These are phyloP conservation scores for Peromyscus melanophrys DNA, from an alignment of 2,797 vertebrate species.

Conservation along the genomic window DNA sequence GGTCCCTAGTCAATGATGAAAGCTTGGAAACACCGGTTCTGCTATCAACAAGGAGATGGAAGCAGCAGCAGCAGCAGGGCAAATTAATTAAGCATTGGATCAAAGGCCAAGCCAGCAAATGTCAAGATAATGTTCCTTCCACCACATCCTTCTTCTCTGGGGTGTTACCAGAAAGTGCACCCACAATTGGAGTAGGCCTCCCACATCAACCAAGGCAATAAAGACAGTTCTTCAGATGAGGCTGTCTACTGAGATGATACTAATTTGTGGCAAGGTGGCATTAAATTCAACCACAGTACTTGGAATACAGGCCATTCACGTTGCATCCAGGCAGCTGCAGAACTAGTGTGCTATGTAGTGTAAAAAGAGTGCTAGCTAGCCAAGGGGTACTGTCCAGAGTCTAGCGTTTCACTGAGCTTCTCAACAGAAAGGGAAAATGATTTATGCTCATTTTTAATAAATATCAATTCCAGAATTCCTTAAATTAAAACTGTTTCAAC, in stretches of 20 bases:
- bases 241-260: background rate
- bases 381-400: background rate
- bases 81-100: background rate
- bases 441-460: background rate
- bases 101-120: background rate
- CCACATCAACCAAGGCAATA: background rate
- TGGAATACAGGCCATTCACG: background rate
- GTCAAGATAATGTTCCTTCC: background rate
- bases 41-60: background rate
- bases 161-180: background rate
- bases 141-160: background rate
- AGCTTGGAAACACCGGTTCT: background rate
- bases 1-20: background rate
- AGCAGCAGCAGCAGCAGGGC: background rate
- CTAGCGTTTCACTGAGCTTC: background rate
- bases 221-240: background rate
- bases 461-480: background rate
- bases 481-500: slow-evolving; percentile 45
- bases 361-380: background rate
- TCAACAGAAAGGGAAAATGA: background rate
- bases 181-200: background rate
- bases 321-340: background rate
- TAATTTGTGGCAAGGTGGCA: background rate
- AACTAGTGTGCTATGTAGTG: background rate
- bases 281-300: background rate